Conservation (phyloP, 2,888 invertebrate genomes). For the Boloria euphrosyne region DNA sequence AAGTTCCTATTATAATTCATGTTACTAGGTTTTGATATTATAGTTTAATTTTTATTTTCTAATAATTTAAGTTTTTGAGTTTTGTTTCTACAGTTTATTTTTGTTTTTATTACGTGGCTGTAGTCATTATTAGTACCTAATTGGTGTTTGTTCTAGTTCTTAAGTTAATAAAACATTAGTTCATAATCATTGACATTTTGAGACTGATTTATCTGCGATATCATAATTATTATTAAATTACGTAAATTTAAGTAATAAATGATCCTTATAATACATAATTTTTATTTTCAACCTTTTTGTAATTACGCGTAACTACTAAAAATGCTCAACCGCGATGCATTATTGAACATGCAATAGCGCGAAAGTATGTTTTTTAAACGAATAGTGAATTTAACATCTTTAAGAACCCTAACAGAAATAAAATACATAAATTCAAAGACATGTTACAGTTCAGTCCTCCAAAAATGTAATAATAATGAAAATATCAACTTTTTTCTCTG, state of each 20-base stretch:
- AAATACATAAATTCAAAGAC: slow-evolving; percentile 15
- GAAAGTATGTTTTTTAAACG: slow-evolving; percentile 26
- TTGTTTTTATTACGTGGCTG: slow-evolving; percentile 17
- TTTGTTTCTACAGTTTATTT: slow-evolving; percentile 21
- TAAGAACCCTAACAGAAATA: slow-evolving; percentile 4
- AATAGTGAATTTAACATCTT: slow-evolving; percentile 15
- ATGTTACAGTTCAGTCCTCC: slow-evolving; percentile 13
- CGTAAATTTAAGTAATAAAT: slow-evolving; percentile 17
- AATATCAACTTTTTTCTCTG: too few relatives aligned
- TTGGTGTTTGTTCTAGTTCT: slow-evolving; percentile 20
- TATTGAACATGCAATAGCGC: slow-evolving; percentile 26
- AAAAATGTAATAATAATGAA: slow-evolving; percentile 8
- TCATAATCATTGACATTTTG: slow-evolving; percentile 20
- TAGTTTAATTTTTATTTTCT: slow-evolving; percentile 19
- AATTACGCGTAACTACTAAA: slow-evolving; percentile 22
- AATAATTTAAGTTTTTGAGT: slow-evolving; percentile 18
- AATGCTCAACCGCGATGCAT: slow-evolving; percentile 21
- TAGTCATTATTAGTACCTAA: too few relatives aligned
- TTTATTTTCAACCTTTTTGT: slow-evolving; percentile 22
- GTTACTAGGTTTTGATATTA: slow-evolving; percentile 20
- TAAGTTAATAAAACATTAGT: slow-evolving; percentile 19
- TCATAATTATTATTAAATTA: slow-evolving; percentile 19
- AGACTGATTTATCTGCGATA: slow-evolving; percentile 20
- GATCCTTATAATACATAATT: slow-evolving; percentile 21
- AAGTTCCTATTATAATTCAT: slow-evolving; percentile 22